These are phyloP conservation scores for Ascidia mentula DNA, from an alignment of 23 tunicate genomes.

Conservation along the genomic window DNA sequence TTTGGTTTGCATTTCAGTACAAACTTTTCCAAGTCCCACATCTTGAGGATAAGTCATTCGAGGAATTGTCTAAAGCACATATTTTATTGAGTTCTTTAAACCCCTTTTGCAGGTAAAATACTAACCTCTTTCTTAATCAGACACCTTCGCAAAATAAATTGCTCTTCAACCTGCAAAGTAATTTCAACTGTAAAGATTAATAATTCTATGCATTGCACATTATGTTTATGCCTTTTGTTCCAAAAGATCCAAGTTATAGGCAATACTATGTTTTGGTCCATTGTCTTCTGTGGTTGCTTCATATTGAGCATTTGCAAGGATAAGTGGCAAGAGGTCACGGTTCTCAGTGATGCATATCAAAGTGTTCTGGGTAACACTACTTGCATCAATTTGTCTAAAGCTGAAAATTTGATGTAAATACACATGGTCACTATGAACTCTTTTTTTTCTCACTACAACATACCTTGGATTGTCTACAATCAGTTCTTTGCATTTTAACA, in stretches of 20 bases:
- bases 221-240: constrained; percentile 40
- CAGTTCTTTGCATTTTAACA: constrained; percentile 42
- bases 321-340: constrained; percentile 40
- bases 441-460: neutral
- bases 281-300: constrained; percentile 12
- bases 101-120: too few species aligned
- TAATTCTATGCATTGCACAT: neutral
- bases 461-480: constrained; percentile 33
- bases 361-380: constrained; percentile 16
- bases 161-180: constrained; percentile 22
- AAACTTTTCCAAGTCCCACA: constrained; percentile 38
- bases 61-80: constrained; percentile 29
- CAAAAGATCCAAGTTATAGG: constrained; percentile 21
- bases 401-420: too few species aligned
- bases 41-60: constrained; percentile 64
- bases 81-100: too few species aligned
- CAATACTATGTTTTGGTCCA: constrained; percentile 1
- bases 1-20: neutral
- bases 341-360: constrained; percentile 39
- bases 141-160: constrained; percentile 27
- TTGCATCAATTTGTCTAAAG: constrained; percentile 18
- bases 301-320: constrained; percentile 37
- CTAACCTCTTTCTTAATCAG: constrained; percentile 45
- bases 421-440: too few species aligned
- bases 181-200: neutral